A percentile compares a stretch with the other conserved stretches of the same genome.
Conservation (phyloP, 2,888 invertebrate species). For the Polyommatus icarus region DNA sequence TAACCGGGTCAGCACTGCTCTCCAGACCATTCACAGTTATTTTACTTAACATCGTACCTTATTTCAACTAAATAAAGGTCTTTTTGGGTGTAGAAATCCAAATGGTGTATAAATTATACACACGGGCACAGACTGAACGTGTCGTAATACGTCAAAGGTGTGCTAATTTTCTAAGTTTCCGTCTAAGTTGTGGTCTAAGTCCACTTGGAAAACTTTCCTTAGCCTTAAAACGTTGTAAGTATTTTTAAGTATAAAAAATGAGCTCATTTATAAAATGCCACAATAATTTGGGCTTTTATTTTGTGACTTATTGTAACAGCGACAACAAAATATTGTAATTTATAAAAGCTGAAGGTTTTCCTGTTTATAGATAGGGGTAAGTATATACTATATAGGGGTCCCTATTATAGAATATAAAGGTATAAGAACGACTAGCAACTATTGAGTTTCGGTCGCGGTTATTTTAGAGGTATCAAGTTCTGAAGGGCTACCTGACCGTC, state of each 20-base stretch:
- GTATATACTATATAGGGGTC: too few species aligned
- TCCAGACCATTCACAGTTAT: background rate
- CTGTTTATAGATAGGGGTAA: too few species aligned
- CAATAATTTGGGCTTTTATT: background rate
- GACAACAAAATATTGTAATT: too few species aligned
- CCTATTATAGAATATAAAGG: too few species aligned
- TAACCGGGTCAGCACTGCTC: background rate
- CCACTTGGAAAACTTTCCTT: background rate
- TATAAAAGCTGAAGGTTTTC: too few species aligned
- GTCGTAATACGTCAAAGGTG: constrained; percentile 6
- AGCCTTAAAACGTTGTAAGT: background rate
- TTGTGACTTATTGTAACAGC: too few species aligned
- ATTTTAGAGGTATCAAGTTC: too few species aligned
- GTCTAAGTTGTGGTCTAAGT: background rate
- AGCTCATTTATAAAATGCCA: background rate
- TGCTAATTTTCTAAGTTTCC: constrained; percentile 19
- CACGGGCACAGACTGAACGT: background rate
- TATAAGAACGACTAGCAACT: too few species aligned
- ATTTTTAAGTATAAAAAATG: background rate
- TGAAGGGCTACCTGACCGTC: too few species aligned
- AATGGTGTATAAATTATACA: background rate
- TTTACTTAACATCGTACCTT: background rate
- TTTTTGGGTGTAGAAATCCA: background rate
- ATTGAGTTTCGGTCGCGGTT: too few species aligned
- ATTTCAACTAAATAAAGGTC: background rate